phyloP scores from a whole-genome alignment of 2,113 vertebrate genomes.

The Cololabis saira region DNA sequence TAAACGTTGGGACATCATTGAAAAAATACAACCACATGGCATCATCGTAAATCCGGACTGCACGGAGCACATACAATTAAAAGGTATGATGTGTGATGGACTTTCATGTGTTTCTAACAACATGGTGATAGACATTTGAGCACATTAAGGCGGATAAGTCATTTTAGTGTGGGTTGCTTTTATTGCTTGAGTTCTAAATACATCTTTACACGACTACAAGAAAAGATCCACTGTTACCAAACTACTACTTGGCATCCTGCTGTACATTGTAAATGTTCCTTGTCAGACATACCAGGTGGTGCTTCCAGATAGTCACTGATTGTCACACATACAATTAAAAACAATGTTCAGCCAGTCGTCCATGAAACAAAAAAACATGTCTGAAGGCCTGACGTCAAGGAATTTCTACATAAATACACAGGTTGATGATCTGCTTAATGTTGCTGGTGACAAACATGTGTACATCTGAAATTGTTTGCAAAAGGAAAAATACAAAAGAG shows the following conservation, averaged over 20 bases:
- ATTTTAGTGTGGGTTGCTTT: not conserved
- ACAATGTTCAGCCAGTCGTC: not conserved
- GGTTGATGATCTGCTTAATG: not conserved
- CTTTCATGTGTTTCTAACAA: not conserved
- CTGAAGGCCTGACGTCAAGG: not conserved
- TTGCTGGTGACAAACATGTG: not conserved
- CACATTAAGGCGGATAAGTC: not conserved
- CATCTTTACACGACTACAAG: not conserved
- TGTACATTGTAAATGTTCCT: not conserved
- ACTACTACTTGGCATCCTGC: too few relatives aligned
- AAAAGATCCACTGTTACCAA: too few relatives aligned
- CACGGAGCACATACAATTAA: too few relatives aligned
- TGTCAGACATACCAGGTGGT: not conserved
- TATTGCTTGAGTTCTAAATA: not conserved
- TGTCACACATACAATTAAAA: not conserved
- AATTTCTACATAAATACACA: too few relatives aligned
- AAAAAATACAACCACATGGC: too few relatives aligned
- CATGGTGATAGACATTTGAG: not conserved
- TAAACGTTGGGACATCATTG: too few relatives aligned
- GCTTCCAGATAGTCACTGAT: not conserved
- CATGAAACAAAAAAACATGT: not conserved
- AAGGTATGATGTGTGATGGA: too few relatives aligned
- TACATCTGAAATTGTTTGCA: not conserved
- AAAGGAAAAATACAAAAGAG: not conserved
- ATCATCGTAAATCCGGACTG: too few relatives aligned